Evolutionary conservation across 2,797 vertebrate genomes (phyloP).

Genomic region (Sebastes iracundus): DNA sequence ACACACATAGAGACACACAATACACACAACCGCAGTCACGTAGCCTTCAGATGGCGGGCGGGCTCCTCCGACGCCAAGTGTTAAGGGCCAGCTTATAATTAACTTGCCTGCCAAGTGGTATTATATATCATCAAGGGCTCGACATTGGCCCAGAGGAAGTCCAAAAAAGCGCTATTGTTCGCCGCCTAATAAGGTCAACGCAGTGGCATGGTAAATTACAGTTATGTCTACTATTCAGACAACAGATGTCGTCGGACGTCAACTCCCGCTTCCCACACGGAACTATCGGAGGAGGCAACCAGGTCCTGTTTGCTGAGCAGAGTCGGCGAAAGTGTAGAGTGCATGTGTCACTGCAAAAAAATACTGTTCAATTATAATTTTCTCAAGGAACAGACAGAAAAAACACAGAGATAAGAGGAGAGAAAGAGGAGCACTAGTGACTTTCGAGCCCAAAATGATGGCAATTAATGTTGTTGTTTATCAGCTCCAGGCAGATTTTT

Average conservation of each 20-base stretch:
- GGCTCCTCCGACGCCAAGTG: constrained; percentile 79
- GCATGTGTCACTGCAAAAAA: neutral
- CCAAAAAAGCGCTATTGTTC: constrained; percentile 85
- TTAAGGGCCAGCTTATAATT: constrained; percentile 91
- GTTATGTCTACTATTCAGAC: constrained; percentile 83
- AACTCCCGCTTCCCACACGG: constrained; percentile 60
- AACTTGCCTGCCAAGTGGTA: constrained; percentile 92
- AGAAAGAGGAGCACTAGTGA: constrained; percentile 7
- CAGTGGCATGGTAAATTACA: constrained; percentile 88
- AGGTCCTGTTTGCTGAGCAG: neutral
- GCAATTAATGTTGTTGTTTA: constrained; percentile 70
- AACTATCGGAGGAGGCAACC: constrained; percentile 7
- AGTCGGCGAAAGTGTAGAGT: neutral
- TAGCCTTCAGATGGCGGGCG: constrained; percentile 78
- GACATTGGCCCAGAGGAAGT: constrained; percentile 83
- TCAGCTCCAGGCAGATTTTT: constrained; percentile 62
- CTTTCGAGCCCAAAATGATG: constrained; percentile 54
- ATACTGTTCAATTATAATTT: neutral
- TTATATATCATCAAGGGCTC: constrained; percentile 87
- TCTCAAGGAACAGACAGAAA: constrained; percentile 9
- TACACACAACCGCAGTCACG: constrained; percentile 42
- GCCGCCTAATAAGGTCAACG: constrained; percentile 89
- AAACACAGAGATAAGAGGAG: constrained; percentile 1
- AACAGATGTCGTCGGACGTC: constrained; percentile 82
- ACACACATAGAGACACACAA: constrained; percentile 48